Conservation (phyloP, 2,113 vertebrate genomes). For the Collichthys lucidus region DNA sequence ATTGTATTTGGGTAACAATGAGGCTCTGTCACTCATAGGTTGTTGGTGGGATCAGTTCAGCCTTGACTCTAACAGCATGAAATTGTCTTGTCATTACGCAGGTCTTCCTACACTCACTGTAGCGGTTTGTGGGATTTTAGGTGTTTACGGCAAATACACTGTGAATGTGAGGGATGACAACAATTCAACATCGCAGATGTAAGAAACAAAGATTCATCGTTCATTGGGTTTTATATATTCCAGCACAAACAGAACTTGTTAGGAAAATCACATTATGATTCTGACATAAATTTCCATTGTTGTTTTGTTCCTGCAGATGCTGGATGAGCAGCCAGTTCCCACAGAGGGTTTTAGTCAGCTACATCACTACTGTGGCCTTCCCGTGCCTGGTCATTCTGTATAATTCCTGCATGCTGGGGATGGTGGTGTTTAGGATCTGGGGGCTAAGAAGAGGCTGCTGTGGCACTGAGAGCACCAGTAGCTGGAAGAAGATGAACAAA, state of each 20-base stretch:
- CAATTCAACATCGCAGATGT: conserved; percentile 66
- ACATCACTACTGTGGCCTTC: conserved; percentile 85
- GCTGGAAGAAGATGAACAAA: conserved; percentile 20
- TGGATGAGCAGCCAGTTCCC: conserved; percentile 69
- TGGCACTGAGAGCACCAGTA: neutral
- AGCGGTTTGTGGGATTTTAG: conserved; percentile 60
- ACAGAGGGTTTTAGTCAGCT: conserved; percentile 71
- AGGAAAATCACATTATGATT: neutral
- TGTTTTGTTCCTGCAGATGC: conserved; percentile 64
- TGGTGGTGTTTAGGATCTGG: conserved; percentile 86
- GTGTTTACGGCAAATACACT: conserved; percentile 75
- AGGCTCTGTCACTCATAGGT: neutral
- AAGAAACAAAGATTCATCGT: conserved; percentile 20
- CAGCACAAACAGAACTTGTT: neutral
- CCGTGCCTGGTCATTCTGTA: conserved; percentile 89
- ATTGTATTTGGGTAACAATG: neutral
- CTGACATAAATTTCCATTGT: neutral
- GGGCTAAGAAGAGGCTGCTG: conserved; percentile 57
- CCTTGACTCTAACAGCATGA: too few species aligned
- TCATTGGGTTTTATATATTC: neutral
- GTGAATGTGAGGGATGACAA: neutral
- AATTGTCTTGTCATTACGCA: conserved; percentile 35
- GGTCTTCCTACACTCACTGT: conserved; percentile 76
- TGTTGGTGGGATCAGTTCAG: too few species aligned
- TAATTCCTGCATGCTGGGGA: conserved; percentile 87